These are phyloP conservation scores for human (Homo sapiens) DNA, from an alignment of 2,113 vertebrate species.

Conservation along the genomic window DNA sequence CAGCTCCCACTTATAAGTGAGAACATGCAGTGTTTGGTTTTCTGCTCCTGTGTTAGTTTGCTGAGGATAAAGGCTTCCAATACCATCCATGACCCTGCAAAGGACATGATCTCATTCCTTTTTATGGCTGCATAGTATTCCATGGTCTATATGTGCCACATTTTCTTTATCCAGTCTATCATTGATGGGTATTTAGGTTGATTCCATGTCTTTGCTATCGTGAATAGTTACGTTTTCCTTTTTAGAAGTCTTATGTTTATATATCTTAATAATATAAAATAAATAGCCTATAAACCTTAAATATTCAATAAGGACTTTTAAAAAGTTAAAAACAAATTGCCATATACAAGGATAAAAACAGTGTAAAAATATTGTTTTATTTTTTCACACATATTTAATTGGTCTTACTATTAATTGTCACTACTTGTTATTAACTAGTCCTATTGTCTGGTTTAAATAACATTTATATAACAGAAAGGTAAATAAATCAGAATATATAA, in stretches of 20 bases:
- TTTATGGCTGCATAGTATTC: no score
- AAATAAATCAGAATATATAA: background rate
- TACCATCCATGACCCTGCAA: no score
- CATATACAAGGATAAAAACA: background rate
- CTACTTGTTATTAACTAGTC: background rate
- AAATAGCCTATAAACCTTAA: background rate
- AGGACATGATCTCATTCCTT: no score
- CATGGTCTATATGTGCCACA: no score
- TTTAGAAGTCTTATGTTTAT: background rate
- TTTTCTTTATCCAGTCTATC: no score
- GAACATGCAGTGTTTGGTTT: no score
- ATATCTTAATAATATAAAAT: background rate
- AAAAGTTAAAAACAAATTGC: slow-evolving; percentile 35
- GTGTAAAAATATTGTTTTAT: background rate
- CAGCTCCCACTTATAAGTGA: no score
- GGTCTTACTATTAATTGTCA: background rate
- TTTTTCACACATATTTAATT: background rate
- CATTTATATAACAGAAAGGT: background rate
- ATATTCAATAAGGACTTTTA: background rate
- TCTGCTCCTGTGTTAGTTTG: no score
- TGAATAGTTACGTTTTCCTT: background rate
- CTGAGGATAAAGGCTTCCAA: no score
- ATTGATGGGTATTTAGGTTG: no score
- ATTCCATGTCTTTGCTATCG: no score
- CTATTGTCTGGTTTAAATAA: slow-evolving; percentile 1